Evolutionary conservation across 1,140 invertebrate species (phyloP).

Genomic region (Planococcus citri): DNA sequence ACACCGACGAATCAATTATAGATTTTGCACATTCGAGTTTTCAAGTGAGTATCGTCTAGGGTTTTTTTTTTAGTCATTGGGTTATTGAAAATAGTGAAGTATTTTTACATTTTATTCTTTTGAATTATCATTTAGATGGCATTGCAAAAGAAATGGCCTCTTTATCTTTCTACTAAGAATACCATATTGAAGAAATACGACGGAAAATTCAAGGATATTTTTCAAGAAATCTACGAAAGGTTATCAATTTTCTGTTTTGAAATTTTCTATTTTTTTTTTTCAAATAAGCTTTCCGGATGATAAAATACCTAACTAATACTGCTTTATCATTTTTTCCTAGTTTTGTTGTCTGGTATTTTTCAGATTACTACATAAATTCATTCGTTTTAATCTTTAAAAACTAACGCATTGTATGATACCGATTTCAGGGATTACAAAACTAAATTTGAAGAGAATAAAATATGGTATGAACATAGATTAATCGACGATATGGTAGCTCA

Average conservation of each 20-base stretch:
- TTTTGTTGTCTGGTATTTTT: background rate
- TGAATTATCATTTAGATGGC: constrained; percentile 49
- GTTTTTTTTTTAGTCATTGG: too few species aligned
- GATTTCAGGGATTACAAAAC: constrained; percentile 55
- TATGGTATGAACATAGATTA: constrained; percentile 85
- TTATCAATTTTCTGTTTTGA: constrained; percentile 37
- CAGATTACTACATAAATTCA: background rate
- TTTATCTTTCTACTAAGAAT: constrained; percentile 83
- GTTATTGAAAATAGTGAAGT: too few species aligned
- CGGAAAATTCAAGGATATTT: constrained; percentile 86
- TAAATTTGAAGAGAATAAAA: constrained; percentile 59
- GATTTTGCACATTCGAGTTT: constrained; percentile 78
- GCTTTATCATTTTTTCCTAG: too few species aligned
- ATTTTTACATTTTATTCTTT: too few species aligned
- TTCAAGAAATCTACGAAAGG: constrained; percentile 75
- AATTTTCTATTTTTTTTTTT: too few species aligned
- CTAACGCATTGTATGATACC: too few species aligned
- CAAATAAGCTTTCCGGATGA: background rate
- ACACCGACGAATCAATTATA: constrained; percentile 71
- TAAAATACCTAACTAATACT: too few species aligned
- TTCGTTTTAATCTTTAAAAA: too few species aligned
- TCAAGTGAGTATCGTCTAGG: constrained; percentile 37
- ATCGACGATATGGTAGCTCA: constrained; percentile 91
- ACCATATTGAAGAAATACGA: constrained; percentile 84
- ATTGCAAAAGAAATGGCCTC: constrained; percentile 64